A percentile compares a stretch with the other conserved stretches of the same genome.
These are phyloP conservation scores for Sebastes ruberrimus DNA, from an alignment of 2,797 vertebrate genomes.

Conservation along the genomic window DNA sequence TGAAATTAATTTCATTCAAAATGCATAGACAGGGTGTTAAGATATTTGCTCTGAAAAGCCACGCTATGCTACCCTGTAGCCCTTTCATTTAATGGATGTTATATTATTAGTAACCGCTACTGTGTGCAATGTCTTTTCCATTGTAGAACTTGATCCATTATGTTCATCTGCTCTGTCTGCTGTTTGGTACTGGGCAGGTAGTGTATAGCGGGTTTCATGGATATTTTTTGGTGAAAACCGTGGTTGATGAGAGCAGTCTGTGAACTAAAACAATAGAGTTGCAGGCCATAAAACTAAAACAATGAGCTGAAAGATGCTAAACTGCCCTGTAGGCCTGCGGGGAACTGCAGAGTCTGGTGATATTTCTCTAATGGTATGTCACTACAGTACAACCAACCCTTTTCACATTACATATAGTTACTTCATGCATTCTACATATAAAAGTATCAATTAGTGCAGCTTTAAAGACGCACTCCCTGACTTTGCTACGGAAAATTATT, in stretches of 20 bases:
- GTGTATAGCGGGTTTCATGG: not conserved
- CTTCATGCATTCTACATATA: not conserved
- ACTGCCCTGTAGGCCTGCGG: not conserved
- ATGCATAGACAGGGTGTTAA: not conserved
- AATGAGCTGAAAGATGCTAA: slow-evolving; percentile 17
- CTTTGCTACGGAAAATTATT: not conserved
- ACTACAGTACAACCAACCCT: not conserved
- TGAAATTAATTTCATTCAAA: not conserved
- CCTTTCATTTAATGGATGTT: not conserved
- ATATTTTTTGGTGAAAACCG: not conserved
- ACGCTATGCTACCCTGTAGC: not conserved
- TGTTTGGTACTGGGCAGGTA: not conserved
- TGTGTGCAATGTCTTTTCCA: not conserved
- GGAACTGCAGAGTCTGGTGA: not conserved
- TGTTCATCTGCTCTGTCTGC: not conserved
- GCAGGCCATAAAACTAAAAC: not conserved
- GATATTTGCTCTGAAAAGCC: not conserved
- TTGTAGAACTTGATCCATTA: not conserved
- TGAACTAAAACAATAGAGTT: not conserved
- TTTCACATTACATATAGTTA: not conserved
- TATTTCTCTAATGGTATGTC: not conserved
- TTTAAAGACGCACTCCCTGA: not conserved
- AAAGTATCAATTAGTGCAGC: not conserved
- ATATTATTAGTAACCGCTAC: not conserved
- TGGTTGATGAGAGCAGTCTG: not conserved